Conservation (phyloP, 2,113 vertebrate genomes). For the Dromiciops gliroides region DNA sequence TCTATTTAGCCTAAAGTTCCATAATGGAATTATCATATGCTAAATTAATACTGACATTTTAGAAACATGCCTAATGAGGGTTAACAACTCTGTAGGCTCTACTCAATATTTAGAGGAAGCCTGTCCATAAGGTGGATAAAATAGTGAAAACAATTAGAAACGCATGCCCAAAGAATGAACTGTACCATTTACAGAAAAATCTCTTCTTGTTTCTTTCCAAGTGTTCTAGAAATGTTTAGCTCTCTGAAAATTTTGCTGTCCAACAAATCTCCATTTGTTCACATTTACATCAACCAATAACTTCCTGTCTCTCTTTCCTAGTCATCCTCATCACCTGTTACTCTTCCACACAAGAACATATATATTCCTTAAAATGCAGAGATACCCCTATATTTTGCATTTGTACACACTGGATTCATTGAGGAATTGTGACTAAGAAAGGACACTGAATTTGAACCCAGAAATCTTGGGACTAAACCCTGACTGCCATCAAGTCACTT, state of each 20-base stretch:
- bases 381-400: slow-evolving; percentile 66
- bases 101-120: slow-evolving; percentile 78
- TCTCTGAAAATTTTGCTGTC: slow-evolving; percentile 62
- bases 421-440: slow-evolving; percentile 3
- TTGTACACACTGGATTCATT: slow-evolving; percentile 57
- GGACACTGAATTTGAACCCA: not conserved
- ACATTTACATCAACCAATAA: slow-evolving; percentile 75
- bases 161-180: not conserved
- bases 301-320: slow-evolving; percentile 57
- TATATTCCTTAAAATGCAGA: slow-evolving; percentile 70
- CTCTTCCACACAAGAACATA: slow-evolving; percentile 75
- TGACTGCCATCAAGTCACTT: not conserved
- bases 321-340: slow-evolving; percentile 66
- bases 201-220: not conserved
- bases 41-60: slow-evolving; percentile 84
- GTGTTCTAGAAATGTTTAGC: slow-evolving; percentile 57
- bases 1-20: slow-evolving; percentile 83
- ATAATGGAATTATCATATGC: slow-evolving; percentile 84
- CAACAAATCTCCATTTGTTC: slow-evolving; percentile 67
- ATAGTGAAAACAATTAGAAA: slow-evolving; percentile 49
- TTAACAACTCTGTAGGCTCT: slow-evolving; percentile 72
- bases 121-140: slow-evolving; percentile 52
- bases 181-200: not conserved
- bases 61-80: slow-evolving; percentile 77
- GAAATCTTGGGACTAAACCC: not conserved